Base-by-base conservation (phyloP, 2,888 invertebrate genomes). In the Baccha elongata region DNA sequence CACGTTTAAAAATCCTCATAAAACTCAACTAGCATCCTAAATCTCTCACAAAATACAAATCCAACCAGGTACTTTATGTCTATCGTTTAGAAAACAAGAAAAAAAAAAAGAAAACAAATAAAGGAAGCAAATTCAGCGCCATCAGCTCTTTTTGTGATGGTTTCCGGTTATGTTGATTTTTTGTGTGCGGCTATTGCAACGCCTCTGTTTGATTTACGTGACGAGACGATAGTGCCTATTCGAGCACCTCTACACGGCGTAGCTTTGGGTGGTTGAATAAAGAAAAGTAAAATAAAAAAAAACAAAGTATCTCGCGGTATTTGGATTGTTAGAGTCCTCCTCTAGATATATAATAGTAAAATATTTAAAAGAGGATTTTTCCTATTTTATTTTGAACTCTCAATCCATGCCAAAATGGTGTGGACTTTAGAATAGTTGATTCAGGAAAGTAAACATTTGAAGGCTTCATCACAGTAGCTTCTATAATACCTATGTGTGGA, bases 171-270 rank as follows among this genome's bases (percentile, higher is more conserved):
- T 78, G 67, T 72, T 78, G 67, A 67, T 78, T 76, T 58, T 74
- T 68, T 71, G 35, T 53, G 32, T 29, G 55, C 68, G 35, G 53
- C 65, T 60, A 71, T 72, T 76, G 72, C 78, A 76, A 60, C 58
- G 71, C 58, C 67, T 83, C 60, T 72, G 76, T 83, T 83, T 83
- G 81, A 83, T 83, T 76, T 83, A 83, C 81, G 81, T 83, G 80
- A 81, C 75, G 67, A 72, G 60, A 60, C 60, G 60, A 60, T 44
- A 60, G 69, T 72, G 81, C 76, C 72, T 72, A 76, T 76, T 71
- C 71, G 76, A 76, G 76, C 76, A 83, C 62, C 60, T 67, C 76
- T 62, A 67, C 23, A 40, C 55, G 42, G 37, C 17, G 58, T 42
- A 58, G 40, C 60, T 60, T 44, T 44, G 48, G 55, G 52, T n/a